Evolutionary conservation across 2,113 vertebrate species (phyloP).

Genomic region (Chamaea fasciata): DNA sequence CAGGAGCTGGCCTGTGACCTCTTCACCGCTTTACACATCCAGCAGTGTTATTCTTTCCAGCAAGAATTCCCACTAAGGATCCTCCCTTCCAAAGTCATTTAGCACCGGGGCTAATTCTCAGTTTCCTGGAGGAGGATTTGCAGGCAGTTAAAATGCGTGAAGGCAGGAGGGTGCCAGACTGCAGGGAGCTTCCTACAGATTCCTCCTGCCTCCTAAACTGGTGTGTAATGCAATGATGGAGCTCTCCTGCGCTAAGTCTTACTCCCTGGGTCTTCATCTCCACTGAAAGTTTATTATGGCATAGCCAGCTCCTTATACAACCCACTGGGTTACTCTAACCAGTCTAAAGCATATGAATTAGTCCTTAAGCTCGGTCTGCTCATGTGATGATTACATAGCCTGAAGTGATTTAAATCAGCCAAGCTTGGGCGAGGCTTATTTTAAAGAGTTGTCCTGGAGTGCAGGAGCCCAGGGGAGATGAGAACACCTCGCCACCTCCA

Average conservation of each 20-base stretch:
- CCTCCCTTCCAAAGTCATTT: not conserved
- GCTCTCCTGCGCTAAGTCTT: not conserved
- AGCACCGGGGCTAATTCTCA: not conserved
- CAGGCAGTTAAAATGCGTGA: not conserved
- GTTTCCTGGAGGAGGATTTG: conserved; percentile 12
- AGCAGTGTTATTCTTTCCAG: not conserved
- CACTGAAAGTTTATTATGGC: not conserved
- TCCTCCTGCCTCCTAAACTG: not conserved
- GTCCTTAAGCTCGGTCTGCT: not conserved
- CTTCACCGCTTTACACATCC: not conserved
- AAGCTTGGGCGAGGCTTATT: not conserved
- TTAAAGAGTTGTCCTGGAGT: not conserved
- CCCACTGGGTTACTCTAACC: not conserved
- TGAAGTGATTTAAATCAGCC: not conserved
- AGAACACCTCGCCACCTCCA: not conserved
- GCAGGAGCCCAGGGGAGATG: not conserved
- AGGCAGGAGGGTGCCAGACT: not conserved
- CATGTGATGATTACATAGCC: not conserved
- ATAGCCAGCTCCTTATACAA: not conserved
- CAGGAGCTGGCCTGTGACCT: not conserved
- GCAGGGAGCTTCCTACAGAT: not conserved
- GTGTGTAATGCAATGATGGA: not conserved
- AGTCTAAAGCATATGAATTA: not conserved
- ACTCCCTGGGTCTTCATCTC: not conserved
- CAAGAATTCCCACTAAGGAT: not conserved